Evolutionary conservation across 2,888 invertebrate genomes (phyloP).

Genomic region (Pemphredon lugubris): DNA sequence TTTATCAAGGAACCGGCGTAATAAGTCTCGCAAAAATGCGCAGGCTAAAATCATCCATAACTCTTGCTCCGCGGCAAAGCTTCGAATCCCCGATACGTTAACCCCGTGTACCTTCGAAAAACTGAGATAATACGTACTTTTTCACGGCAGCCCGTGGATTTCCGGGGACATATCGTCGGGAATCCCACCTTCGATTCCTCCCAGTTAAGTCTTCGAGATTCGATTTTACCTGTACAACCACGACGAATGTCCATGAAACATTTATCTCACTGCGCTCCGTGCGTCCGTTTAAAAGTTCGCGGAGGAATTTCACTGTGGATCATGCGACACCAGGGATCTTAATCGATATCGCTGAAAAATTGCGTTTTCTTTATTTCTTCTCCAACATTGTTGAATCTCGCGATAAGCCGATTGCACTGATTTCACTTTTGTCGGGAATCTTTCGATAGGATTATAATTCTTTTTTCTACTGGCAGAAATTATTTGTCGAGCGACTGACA

Average conservation of each 20-base stretch:
- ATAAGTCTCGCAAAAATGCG: conserved; percentile 54
- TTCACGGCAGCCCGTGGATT: conserved; percentile 62
- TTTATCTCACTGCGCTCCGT: conserved; percentile 69
- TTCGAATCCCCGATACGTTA: conserved; percentile 62
- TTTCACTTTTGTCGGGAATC: too few species aligned
- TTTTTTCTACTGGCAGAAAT: too few species aligned
- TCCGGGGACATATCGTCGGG: conserved; percentile 64
- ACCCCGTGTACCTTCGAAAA: conserved; percentile 27
- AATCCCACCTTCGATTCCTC: conserved; percentile 59
- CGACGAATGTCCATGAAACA: conserved; percentile 64
- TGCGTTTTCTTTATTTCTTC: background rate
- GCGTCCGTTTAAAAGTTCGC: conserved; percentile 21
- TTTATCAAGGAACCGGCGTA: conserved; percentile 49
- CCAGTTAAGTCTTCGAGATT: conserved; percentile 32
- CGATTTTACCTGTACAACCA: conserved; percentile 49
- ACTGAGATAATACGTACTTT: conserved; percentile 67
- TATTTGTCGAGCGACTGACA: too few species aligned
- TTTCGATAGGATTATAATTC: too few species aligned
- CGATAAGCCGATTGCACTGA: too few species aligned
- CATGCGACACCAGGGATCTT: conserved; percentile 32
- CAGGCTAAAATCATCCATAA: conserved; percentile 56
- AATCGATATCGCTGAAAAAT: background rate
- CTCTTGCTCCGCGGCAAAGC: conserved; percentile 49
- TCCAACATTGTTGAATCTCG: too few species aligned
- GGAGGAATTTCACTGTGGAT: conserved; percentile 45